phyloP scores from a whole-genome alignment of 1,140 invertebrate species.

The Pseudachorutes palmiensis region DNA sequence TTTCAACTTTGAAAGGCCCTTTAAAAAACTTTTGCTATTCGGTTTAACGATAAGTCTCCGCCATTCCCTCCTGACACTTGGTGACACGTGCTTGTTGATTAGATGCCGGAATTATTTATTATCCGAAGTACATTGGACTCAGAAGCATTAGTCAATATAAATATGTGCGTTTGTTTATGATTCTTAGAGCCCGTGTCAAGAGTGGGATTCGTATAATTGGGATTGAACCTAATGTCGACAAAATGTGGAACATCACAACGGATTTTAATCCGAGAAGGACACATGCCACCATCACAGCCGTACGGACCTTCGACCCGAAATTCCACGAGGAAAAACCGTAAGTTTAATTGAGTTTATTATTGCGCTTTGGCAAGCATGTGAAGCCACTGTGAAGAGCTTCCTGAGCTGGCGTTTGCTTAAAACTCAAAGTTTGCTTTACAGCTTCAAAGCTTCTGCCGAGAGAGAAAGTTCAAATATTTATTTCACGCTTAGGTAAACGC shows the following conservation, averaged over 20 bases:
- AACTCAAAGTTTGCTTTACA: too few species aligned
- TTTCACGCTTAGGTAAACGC: background rate
- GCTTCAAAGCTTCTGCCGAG: background rate
- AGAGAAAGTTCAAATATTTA: background rate
- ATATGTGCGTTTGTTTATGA: slow-evolving; percentile 3
- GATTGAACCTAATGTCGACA: slow-evolving; percentile 61
- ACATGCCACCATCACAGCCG: slow-evolving; percentile 72
- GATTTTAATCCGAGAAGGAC: slow-evolving; percentile 75
- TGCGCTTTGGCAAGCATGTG: background rate
- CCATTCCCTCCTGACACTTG: too few species aligned
- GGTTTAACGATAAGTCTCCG: too few species aligned
- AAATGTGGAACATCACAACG: slow-evolving; percentile 72
- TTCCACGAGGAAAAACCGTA: slow-evolving; percentile 34
- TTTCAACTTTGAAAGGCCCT: too few species aligned
- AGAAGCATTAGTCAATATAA: too few species aligned
- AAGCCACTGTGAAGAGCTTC: too few species aligned
- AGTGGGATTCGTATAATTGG: slow-evolving; percentile 71
- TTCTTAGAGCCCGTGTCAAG: slow-evolving; percentile 70
- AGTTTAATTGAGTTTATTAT: background rate
- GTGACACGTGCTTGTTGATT: too few species aligned
- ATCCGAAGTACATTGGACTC: too few species aligned
- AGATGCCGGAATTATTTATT: too few species aligned
- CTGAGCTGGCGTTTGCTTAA: background rate
- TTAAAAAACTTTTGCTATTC: too few species aligned
- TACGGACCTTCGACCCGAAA: slow-evolving; percentile 47